Evolutionary conservation across 2,888 invertebrate species (phyloP), one percentile per base, ranked within the genome.

Genomic region (Acleris literana): DNA sequence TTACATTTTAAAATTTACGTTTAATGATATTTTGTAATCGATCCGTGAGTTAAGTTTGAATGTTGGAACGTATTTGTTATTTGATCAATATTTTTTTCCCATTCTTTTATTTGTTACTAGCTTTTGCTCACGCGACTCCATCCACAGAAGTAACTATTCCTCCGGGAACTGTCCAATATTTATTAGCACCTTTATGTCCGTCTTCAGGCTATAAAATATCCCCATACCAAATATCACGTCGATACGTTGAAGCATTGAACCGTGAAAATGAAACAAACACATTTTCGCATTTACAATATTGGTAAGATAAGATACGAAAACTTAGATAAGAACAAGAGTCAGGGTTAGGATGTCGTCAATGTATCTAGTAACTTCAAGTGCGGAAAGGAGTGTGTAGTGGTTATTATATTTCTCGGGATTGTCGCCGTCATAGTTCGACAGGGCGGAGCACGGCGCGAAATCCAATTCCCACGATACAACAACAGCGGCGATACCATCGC

Each of bases 401-500:
- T 70, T 74, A 75, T 74, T 74, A 74, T 73, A 74, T 72, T 75
- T 74, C 68, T 62, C 68, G 69, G 67, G 68, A 68, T 70, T 70
- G 75, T 74, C 69, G 72, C 72, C 74, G 72, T 75, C 74, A 76
- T 72, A 76, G 72, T 79, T 73, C 76, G 79, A 78, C 77, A 76
- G 72, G 73, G 71, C 69, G 71, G 69, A 68, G 72, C 77, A 79
- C 78, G 81, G 72, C 77, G 80, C 78, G 81, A 81, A 84, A 86
- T 82, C 77, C 80, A 82, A 83, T 81, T 86, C 83, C 82, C 80
- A 78, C 77, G 78, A 77, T 77, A 80, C 79, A 81, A 83, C 81
- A 82, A 84, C 82, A 75, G 77, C 72, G 74, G 68, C 70, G 89
- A 92, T 91, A 90, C 81, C 78, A 90, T 92, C 90, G 81, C 75